Evolutionary conservation across 2,888 invertebrate genomes (phyloP), one percentile per base, ranked within the genome.

Genomic region (Sepioteuthis lessoniana): DNA sequence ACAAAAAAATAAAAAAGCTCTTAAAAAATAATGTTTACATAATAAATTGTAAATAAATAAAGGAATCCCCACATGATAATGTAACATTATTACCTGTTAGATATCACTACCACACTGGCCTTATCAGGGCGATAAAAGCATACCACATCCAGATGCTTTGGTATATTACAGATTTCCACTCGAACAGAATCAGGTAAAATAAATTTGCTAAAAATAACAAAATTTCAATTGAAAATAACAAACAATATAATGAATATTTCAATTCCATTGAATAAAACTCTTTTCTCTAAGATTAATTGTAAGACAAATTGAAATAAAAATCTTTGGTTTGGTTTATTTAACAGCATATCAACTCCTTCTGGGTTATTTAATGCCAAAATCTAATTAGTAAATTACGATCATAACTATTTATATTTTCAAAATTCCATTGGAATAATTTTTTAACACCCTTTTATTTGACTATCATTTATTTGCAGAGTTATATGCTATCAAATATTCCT

Each of bases 1-100:
- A 55, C 21, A 5, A 55, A 7, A 25, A 55, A 50, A 50, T 19
- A 3, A 50, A 50, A 50, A 42, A 42, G 42, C 42, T 42, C 42
- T 42, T 42, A 42, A 19, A 21, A 55, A 25, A 25, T 25, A 55
- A 25, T n/a, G 31, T 21, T 42, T 37, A 31, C 38, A 25, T 25
- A 42, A 25, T 1, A 21, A 19, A 1, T n/a, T 25, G 38, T 42
- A 3, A 21, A 19, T 42, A 91, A 25, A 55, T 55, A 25, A 55
- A 25, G 55, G 21, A 25, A 25, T 21, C 25, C 21, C 21, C 25
- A 55, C 25, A 25, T 92, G 31, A 92, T 35, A 21, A 42, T 91
- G 21, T 28, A 91, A 42, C 21, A 47, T 46, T 3, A 92, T 21
- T 95, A 96, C 96, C 95, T 95, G 95, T 96, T 96, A n/a, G 95